Evolutionary conservation across 2,797 vertebrate species (phyloP), one percentile per base, ranked within the genome.

Genomic region (Enteromius viviparus): DNA sequence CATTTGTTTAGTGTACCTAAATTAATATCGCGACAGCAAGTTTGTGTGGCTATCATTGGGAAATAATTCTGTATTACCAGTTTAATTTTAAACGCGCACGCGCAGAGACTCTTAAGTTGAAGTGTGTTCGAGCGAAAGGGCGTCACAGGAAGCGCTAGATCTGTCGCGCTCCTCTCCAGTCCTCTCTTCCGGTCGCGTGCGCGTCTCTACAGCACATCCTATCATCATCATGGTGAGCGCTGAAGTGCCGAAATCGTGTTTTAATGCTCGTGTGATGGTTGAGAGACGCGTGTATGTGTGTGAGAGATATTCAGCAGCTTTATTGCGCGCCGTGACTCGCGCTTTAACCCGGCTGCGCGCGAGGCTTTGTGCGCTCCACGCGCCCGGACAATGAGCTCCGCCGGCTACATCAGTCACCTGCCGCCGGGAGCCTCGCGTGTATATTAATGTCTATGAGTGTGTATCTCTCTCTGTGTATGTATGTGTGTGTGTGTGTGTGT

Each of bases 151-250:
- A 66, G 68, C 1, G 6, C 37, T 47, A 15, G 10, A 26, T 26
- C 19, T n/a, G 21, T 53, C 19, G 21, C 42, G 11, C 32, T 10
- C 37, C 55, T 84, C 77, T 1, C 23, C 2, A 19, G 3, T 14
- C 8, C 1, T 0, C 19, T 47, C 77, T 84, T 84, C 83, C 78
- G 32, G 78, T 70, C 40, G 65, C 81, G 82, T 66, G 79, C 60
- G 29, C 64, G 2, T 79, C 60, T 79, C 21, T 32, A 58, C n/a
- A 66, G 45, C 29, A 53, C 64, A 51, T 58, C 53, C 10, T 19
- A 42, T 12, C 37, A 40, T 58, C 78, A 69, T 45, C 86, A 88
- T 88, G 87, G 87, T 88, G 29, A 86, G 85, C 34, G 2, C 42
- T 9, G 51, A n/a, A 34, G 47, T 4, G 7, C 23, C 58, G 21